A percentile compares a stretch with the other conserved stretches of the same genome.
phyloP scores from a whole-genome alignment of 2,113 vertebrate species.

The Lontra canadensis region DNA sequence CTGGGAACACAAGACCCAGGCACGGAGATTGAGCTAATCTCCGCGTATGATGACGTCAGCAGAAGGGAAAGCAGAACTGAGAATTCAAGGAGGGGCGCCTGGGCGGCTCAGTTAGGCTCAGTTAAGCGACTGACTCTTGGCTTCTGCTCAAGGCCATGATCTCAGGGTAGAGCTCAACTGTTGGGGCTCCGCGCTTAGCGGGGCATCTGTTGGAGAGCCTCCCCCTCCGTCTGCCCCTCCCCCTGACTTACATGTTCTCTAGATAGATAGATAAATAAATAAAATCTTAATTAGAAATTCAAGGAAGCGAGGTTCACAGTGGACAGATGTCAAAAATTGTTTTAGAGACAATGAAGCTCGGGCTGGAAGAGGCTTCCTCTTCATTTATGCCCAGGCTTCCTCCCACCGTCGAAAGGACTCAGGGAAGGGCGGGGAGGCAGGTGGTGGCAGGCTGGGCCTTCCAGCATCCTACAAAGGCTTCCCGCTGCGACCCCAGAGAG shows the following conservation, averaged over 20 bases:
- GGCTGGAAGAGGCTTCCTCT: accelerated
- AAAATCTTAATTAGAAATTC: background rate
- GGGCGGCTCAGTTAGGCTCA: background rate
- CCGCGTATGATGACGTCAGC: accelerated
- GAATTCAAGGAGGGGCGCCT: background rate
- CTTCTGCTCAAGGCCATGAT: background rate
- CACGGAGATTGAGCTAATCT: background rate
- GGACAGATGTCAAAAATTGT: background rate
- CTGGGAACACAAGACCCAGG: accelerated
- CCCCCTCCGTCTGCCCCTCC: background rate
- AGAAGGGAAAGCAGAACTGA: accelerated
- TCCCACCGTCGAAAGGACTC: accelerated
- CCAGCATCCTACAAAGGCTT: background rate
- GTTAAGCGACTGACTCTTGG: background rate
- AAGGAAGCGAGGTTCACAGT: background rate
- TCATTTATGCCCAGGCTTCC: accelerated
- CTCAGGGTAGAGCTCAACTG: background rate
- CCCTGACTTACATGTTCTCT: background rate
- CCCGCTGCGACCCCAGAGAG: accelerated
- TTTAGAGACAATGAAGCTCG: accelerated
- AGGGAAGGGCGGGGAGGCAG: accelerated
- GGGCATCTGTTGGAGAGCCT: background rate
- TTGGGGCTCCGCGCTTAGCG: background rate
- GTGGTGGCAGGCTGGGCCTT: accelerated
- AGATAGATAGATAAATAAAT: too few relatives aligned